Conservation (phyloP, 2,888 invertebrate genomes). For the Ornithoptera priamus region DNA sequence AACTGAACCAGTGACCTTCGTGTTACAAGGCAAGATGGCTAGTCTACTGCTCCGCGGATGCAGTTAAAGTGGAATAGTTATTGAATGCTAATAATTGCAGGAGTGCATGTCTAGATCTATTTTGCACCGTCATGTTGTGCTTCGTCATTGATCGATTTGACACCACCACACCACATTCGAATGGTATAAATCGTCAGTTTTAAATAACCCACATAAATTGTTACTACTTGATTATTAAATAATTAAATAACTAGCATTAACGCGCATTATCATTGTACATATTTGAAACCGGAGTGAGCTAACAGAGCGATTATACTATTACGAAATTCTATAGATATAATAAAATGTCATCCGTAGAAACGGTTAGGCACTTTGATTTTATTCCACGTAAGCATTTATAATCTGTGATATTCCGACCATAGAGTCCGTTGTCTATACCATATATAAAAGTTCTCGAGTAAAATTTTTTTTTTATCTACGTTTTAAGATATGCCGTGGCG, state of each 20-base stretch:
- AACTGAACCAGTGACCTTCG: too few species aligned
- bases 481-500: not conserved
- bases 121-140: too few species aligned
- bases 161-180: too few species aligned
- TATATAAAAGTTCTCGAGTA: not conserved
- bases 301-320: constrained; percentile 23
- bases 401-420: not conserved
- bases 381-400: not conserved
- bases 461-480: not conserved
- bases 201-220: constrained; percentile 19
- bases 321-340: constrained; percentile 1
- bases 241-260: constrained; percentile 23
- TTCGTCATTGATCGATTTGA: too few species aligned
- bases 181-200: constrained; percentile 6
- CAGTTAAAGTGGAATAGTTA: too few species aligned
- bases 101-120: too few species aligned
- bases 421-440: not conserved
- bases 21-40: too few species aligned
- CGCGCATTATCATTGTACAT: constrained; percentile 13
- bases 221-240: constrained; percentile 22
- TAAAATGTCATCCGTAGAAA: constrained; percentile 9
- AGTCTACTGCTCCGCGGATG: too few species aligned
- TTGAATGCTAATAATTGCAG: too few species aligned
- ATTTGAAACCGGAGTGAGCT: constrained; percentile 5
- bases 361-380: constrained; percentile 27